These are phyloP conservation scores for Lissocephala sabroskyi DNA, from an alignment of 2,888 invertebrate genomes.

Conservation along the genomic window DNA sequence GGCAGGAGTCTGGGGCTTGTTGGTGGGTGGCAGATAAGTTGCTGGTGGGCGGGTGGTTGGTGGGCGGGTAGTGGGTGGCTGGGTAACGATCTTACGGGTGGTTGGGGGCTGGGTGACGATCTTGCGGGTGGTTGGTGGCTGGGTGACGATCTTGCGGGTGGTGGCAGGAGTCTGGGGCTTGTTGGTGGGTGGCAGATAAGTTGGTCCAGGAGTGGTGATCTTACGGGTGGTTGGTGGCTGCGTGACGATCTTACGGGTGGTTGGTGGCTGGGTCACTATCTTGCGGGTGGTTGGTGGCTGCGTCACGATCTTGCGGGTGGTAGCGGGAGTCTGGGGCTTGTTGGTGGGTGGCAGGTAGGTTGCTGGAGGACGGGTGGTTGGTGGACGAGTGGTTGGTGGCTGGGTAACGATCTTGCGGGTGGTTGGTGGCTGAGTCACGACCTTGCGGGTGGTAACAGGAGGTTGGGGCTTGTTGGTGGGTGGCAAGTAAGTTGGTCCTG, in stretches of 20 bases:
- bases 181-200: slow-evolving; percentile 37
- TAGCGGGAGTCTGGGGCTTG: slow-evolving; percentile 30
- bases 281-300: slow-evolving; percentile 24
- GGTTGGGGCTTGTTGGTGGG: slow-evolving; percentile 14
- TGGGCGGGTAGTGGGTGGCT: slow-evolving; percentile 30
- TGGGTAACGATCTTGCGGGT: background rate
- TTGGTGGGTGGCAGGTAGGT: slow-evolving; percentile 44
- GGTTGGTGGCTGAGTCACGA: slow-evolving; percentile 22
- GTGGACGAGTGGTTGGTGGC: slow-evolving; percentile 11
- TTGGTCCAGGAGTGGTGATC: slow-evolving; percentile 24
- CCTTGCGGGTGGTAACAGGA: slow-evolving; percentile 23
- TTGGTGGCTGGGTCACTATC: slow-evolving; percentile 25
- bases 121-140: slow-evolving; percentile 15
- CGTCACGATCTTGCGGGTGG: slow-evolving; percentile 14
- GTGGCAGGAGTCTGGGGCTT: slow-evolving; percentile 30
- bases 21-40: slow-evolving; percentile 32
- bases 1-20: slow-evolving; percentile 30
- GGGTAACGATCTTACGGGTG: slow-evolving; percentile 14
- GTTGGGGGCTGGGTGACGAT: slow-evolving; percentile 22
- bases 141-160: slow-evolving; percentile 23
- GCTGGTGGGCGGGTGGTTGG: slow-evolving; percentile 28
- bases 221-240: slow-evolving; percentile 32
- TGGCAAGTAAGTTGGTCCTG: slow-evolving; percentile 14
- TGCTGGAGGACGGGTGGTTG: slow-evolving; percentile 31
- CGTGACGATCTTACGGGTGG: slow-evolving; percentile 13